Percentiles rank a stretch among this genome's conserved stretches.
These are phyloP conservation scores for Lithodes maja DNA, from an alignment of 2,888 invertebrate species.

Conservation along the genomic window DNA sequence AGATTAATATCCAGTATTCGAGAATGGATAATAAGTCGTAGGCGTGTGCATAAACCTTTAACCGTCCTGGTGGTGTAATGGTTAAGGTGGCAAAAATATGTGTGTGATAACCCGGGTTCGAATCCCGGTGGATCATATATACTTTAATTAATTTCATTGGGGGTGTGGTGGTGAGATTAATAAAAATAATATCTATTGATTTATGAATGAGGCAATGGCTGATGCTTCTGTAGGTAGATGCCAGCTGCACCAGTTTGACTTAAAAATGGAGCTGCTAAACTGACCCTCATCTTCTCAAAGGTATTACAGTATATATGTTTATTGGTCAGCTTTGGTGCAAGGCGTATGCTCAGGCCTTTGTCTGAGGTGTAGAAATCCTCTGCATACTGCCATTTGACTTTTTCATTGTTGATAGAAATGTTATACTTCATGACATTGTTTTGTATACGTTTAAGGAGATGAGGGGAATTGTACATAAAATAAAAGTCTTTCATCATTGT, in stretches of 20 bases:
- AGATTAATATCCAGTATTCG: too few relatives aligned
- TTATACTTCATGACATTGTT: conserved; percentile 25
- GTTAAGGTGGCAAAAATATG: too few relatives aligned
- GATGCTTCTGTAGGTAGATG: conserved; percentile 13
- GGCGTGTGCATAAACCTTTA: too few relatives aligned
- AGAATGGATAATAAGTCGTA: too few relatives aligned
- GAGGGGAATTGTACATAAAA: conserved; percentile 12
- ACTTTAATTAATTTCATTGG: too few relatives aligned
- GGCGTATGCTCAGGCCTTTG: neutral
- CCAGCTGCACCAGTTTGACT: conserved; percentile 14
- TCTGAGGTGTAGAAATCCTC: neutral
- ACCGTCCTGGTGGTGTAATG: too few relatives aligned
- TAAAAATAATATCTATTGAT: neutral
- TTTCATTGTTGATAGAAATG: neutral
- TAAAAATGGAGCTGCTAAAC: neutral
- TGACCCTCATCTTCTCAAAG: conserved; percentile 21
- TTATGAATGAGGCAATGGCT: neutral
- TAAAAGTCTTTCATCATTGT: too few relatives aligned
- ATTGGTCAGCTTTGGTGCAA: neutral
- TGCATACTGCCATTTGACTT: conserved; percentile 11
- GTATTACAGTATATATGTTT: conserved; percentile 31
- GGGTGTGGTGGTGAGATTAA: too few relatives aligned
- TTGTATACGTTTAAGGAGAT: conserved; percentile 12
- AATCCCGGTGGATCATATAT: too few relatives aligned
- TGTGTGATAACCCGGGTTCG: too few relatives aligned